Evolutionary conservation across 1,140 invertebrate genomes (phyloP), one percentile per base, ranked within the genome.

Genomic region (Metaphire vulgaris): DNA sequence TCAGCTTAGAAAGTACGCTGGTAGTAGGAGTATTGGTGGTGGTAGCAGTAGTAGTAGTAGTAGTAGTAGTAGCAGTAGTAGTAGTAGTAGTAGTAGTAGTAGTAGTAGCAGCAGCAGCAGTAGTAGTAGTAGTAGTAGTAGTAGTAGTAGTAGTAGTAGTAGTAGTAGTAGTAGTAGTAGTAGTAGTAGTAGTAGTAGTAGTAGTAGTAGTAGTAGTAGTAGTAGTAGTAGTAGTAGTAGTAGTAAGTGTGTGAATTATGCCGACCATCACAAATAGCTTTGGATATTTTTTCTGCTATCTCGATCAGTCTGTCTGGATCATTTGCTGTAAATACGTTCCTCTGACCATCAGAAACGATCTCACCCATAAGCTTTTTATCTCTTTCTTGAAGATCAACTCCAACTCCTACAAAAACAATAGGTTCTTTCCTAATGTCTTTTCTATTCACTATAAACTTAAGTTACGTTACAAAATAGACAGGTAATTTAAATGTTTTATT

Each of bases 261-360:
- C 70, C 69, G 14, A 74, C 72, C 72, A 34, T 77, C 76, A 31
- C 76, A 77, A 28, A 77, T 74, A 2, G 31, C 56, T 6, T 29
- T 74, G 30, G 73, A 30, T n/a, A 77, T 74, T 28, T 64, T 77
- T 26, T 74, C 33, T 34, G 67, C 29, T 26, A 34, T 65, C 0
- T 33, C 56, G 26, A 1, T n/a, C 1, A 74, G 72, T 33, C 33
- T 26, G 15, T 68, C 72, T 1, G 29, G 30, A 28, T 32, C 65
- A 28, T 77, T 31, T 33, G 69, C 32, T 29, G 31, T 30, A 56
- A 74, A 41, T 30, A 64, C 6, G 72, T 68, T 67, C n/a, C 29
- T 34, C 32, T 68, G 33, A 16, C 64, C 64, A n/a, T 74, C 66
- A 26, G 30, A 30, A 28, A 69, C 72, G 6, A 77, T 33, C 2